Evolutionary conservation across 2,797 vertebrate species (phyloP).

Genomic region (Sebastes oblongus): DNA sequence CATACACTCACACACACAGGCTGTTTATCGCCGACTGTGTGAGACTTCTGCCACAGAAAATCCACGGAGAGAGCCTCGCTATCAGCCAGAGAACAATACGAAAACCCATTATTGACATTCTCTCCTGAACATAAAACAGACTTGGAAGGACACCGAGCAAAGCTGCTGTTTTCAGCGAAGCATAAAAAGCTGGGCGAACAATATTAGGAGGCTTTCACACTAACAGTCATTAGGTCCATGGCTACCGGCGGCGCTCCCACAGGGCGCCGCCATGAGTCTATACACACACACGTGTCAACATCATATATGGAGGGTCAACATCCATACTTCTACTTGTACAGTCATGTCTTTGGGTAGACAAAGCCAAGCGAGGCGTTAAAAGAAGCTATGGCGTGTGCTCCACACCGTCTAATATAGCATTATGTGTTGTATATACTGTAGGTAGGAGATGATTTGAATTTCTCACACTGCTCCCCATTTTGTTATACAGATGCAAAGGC

Average conservation of each 20-base stretch:
- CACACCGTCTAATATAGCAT: constrained; percentile 29
- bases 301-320: constrained; percentile 21
- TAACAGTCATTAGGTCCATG: constrained; percentile 85
- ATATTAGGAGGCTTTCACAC: constrained; percentile 51
- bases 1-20: neutral
- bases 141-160: constrained; percentile 10
- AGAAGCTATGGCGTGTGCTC: constrained; percentile 48
- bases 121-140: constrained; percentile 25
- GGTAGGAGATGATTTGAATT: constrained; percentile 27
- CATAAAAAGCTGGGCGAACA: constrained; percentile 19
- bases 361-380: constrained; percentile 55
- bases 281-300: constrained; percentile 36
- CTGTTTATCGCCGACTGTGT: neutral
- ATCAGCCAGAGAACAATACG: constrained; percentile 12
- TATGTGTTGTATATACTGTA: constrained; percentile 12
- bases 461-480: constrained; percentile 30
- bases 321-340: constrained; percentile 48
- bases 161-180: constrained; percentile 33
- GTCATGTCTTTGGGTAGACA: constrained; percentile 66
- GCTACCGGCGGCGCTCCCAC: constrained; percentile 74
- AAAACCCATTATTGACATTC: neutral
- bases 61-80: constrained; percentile 2
- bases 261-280: constrained; percentile 60
- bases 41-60: neutral
- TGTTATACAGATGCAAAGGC: constrained; percentile 42